phyloP scores from a whole-genome alignment of 1,140 invertebrate genomes.

The Carposina sasakii region DNA sequence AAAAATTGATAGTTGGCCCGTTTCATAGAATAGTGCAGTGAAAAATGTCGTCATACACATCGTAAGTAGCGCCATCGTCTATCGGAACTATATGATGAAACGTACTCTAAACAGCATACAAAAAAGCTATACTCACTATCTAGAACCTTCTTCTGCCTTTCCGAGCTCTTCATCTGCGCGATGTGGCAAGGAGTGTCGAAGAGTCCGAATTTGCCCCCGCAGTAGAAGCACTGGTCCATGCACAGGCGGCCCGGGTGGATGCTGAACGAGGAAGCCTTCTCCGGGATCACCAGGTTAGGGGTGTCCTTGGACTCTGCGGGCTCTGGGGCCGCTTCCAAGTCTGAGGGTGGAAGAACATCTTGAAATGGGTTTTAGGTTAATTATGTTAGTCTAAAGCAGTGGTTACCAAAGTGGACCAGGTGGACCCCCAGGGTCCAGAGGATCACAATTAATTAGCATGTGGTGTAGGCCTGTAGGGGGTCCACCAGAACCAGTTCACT shows the following conservation, averaged over 20 bases:
- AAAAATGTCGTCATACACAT: too few relatives aligned
- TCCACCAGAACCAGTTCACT: too few relatives aligned
- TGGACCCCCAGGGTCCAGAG: too few relatives aligned
- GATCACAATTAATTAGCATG: too few relatives aligned
- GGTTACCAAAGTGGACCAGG: too few relatives aligned
- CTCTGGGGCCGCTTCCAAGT: conserved; percentile 51
- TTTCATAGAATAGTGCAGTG: too few relatives aligned
- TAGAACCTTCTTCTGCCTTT: conserved; percentile 84
- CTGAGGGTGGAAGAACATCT: conserved; percentile 21
- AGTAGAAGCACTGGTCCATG: conserved; percentile 87
- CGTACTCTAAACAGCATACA: not conserved
- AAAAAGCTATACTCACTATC: conserved; percentile 68
- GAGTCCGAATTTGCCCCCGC: conserved; percentile 87
- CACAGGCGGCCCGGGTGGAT: conserved; percentile 86
- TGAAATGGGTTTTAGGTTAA: too few relatives aligned
- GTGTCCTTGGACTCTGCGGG: conserved; percentile 76
- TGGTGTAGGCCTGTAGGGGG: too few relatives aligned
- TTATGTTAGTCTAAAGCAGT: too few relatives aligned
- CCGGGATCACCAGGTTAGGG: conserved; percentile 84
- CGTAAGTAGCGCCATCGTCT: too few relatives aligned
- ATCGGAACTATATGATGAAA: too few relatives aligned
- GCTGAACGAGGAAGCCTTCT: conserved; percentile 88
- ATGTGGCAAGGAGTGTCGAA: conserved; percentile 90
- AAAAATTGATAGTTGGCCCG: too few relatives aligned
- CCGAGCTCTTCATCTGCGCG: conserved; percentile 85